phyloP scores from a whole-genome alignment of 2,113 vertebrate species.

The Neogale vison region DNA sequence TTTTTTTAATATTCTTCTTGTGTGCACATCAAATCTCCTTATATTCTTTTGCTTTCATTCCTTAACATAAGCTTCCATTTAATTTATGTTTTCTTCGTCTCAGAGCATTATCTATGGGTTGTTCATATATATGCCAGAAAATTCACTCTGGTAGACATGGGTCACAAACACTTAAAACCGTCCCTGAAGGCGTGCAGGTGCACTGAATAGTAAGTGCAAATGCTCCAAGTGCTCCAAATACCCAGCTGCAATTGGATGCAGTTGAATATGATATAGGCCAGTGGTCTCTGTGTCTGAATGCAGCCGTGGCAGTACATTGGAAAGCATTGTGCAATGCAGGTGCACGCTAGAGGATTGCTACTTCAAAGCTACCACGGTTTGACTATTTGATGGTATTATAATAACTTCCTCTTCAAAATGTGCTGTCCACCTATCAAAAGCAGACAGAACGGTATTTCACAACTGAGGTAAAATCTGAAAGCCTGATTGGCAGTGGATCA shows the following conservation, averaged over 20 bases:
- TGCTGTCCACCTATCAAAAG: constrained; percentile 52
- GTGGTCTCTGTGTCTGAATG: constrained; percentile 52
- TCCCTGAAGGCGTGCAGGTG: constrained; percentile 68
- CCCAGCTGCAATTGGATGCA: constrained; percentile 66
- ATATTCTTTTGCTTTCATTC: constrained; percentile 24
- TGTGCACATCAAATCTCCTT: neutral
- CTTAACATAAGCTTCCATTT: constrained; percentile 27
- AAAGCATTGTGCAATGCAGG: constrained; percentile 49
- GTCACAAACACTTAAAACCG: constrained; percentile 55
- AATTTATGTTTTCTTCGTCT: constrained; percentile 56
- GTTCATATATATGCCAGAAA: constrained; percentile 38
- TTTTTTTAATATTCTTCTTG: constrained; percentile 15
- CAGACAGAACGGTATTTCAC: constrained; percentile 50
- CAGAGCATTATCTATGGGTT: constrained; percentile 13
- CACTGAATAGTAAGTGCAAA: constrained; percentile 52
- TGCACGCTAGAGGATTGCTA: constrained; percentile 22
- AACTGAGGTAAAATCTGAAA: neutral
- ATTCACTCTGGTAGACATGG: constrained; percentile 49
- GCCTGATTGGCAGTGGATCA: neutral
- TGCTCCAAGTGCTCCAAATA: constrained; percentile 32
- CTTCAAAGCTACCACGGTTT: neutral
- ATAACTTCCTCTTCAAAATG: constrained; percentile 67
- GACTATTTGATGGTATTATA: constrained; percentile 66
- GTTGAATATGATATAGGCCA: constrained; percentile 53
- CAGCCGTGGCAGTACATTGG: constrained; percentile 19